Percentiles rank a stretch among this genome's conserved stretches.
Evolutionary conservation across 2,888 invertebrate species (phyloP).

Genomic region (Parnassius mnemosyne): DNA sequence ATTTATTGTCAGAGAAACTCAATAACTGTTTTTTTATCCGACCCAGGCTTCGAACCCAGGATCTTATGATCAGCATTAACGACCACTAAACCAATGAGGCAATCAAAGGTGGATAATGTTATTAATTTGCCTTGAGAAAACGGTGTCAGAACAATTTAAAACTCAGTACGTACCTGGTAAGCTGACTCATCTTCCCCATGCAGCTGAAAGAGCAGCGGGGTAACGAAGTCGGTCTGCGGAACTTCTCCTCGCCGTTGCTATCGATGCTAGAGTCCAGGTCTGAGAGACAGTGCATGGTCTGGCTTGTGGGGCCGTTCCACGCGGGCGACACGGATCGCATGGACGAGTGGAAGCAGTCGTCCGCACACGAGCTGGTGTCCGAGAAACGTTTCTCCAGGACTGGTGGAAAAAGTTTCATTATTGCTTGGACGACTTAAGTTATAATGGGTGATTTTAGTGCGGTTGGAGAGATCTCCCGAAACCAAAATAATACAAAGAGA

Average conservation of each 20-base stretch:
- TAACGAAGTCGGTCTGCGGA: slow-evolving; percentile 66
- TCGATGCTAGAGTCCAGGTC: slow-evolving; percentile 67
- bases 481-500: no score
- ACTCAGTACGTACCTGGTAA: slow-evolving; percentile 69
- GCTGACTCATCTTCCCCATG: slow-evolving; percentile 87
- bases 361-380: slow-evolving; percentile 68
- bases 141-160: no score
- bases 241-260: slow-evolving; percentile 68
- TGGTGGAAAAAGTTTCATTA: slow-evolving; percentile 32
- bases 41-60: no score
- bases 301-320: slow-evolving; percentile 65
- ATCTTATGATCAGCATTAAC: no score
- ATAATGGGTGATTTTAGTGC: no score
- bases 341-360: slow-evolving; percentile 69
- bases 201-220: slow-evolving; percentile 86
- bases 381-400: slow-evolving; percentile 74
- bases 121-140: not conserved
- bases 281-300: slow-evolving; percentile 73
- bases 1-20: no score
- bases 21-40: no score
- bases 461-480: no score
- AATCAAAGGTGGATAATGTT: no score
- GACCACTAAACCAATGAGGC: no score
- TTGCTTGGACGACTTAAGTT: not conserved
- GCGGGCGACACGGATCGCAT: slow-evolving; percentile 68